Conservation (phyloP, 2,113 vertebrate species). For the Glaucomys volans region DNA sequence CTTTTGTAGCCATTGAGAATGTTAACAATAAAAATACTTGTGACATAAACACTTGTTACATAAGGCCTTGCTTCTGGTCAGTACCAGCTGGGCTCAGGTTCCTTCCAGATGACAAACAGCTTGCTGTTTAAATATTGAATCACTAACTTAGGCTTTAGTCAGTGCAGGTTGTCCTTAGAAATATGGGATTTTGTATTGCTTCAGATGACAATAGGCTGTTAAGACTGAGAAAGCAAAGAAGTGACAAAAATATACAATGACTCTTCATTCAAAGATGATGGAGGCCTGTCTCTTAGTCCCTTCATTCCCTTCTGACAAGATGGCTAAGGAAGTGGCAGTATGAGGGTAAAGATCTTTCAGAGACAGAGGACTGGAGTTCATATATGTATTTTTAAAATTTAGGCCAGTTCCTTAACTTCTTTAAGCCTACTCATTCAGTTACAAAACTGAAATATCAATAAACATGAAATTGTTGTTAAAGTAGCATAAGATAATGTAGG, state of each 20-base stretch:
- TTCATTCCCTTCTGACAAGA: neutral
- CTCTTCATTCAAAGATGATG: neutral
- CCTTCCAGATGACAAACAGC: neutral
- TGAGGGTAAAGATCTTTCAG: neutral
- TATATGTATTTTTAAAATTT: neutral
- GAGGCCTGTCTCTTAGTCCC: neutral
- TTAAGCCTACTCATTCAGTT: neutral
- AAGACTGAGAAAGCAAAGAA: neutral
- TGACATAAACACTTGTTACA: neutral
- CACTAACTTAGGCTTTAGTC: neutral
- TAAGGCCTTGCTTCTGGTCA: neutral
- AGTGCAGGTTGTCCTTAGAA: neutral
- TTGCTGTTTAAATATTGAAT: neutral
- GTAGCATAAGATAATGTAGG: neutral
- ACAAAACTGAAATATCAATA: neutral
- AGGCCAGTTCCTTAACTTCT: neutral
- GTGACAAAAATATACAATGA: neutral
- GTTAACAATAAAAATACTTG: neutral
- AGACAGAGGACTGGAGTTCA: neutral
- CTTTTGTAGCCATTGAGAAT: neutral
- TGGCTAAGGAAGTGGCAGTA: neutral
- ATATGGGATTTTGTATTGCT: constrained; percentile 13
- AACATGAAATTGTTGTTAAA: neutral
- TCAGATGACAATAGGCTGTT: neutral
- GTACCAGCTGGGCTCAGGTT: neutral